Evolutionary conservation across 2,888 invertebrate species (phyloP).

Genomic region (Drosophila multiciliata): DNA sequence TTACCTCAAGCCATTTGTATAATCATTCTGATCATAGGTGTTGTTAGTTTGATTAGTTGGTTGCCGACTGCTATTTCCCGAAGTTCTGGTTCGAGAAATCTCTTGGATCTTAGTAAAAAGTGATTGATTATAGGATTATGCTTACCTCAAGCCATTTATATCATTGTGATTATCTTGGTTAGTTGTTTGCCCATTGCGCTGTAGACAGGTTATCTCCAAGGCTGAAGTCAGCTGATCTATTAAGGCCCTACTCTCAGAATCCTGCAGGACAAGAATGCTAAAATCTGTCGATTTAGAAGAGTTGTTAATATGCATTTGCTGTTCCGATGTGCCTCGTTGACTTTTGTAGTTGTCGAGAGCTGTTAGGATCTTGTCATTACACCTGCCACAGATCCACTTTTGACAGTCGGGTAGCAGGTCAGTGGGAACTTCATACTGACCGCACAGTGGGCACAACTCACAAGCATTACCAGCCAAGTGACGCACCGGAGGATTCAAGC

Average conservation of each 20-base stretch:
- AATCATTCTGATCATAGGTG: background rate
- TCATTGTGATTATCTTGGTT: background rate
- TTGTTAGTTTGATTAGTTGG: background rate
- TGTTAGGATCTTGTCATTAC: conserved; percentile 28
- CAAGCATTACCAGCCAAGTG: background rate
- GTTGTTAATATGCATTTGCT: background rate
- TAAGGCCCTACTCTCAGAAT: conserved; percentile 38
- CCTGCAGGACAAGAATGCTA: conserved; percentile 63
- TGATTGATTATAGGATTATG: background rate
- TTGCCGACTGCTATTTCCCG: background rate
- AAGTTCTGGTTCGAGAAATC: background rate
- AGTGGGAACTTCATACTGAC: background rate
- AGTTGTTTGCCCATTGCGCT: background rate
- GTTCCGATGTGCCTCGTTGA: background rate
- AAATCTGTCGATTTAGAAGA: conserved; percentile 8
- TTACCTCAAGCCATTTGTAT: background rate
- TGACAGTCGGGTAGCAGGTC: background rate
- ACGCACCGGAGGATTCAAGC: no score
- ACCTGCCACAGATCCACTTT: conserved; percentile 38
- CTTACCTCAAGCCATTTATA: background rate
- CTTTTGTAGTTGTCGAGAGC: conserved; percentile 24
- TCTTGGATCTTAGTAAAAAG: no score
- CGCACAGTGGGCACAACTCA: conserved; percentile 47
- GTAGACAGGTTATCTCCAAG: conserved; percentile 9
- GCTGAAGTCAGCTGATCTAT: conserved; percentile 58